Evolutionary conservation across 2,888 invertebrate genomes (phyloP).

Genomic region (Ophion ventricosus): DNA sequence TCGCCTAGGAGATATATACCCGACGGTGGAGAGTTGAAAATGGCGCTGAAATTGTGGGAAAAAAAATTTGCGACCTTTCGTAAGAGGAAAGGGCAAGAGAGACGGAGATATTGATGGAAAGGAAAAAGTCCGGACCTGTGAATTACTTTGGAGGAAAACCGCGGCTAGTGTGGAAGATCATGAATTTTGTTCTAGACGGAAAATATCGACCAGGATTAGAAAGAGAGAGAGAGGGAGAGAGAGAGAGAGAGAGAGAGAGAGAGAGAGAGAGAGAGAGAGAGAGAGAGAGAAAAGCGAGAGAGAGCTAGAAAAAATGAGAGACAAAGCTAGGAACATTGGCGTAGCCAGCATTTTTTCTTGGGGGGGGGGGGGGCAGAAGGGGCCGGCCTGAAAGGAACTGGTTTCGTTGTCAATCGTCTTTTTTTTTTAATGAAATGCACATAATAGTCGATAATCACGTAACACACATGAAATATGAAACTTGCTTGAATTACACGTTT

Average conservation of each 20-base stretch:
- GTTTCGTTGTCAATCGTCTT: too few species aligned
- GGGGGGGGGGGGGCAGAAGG: too few species aligned
- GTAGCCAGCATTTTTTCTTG: too few species aligned
- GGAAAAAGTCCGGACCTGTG: constrained; percentile 1
- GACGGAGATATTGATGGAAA: background rate
- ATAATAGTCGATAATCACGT: too few species aligned
- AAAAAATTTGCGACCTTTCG: constrained; percentile 50
- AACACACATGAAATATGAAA: too few species aligned
- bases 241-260: too few species aligned
- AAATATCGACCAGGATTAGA: constrained; percentile 18
- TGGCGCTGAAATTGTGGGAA: constrained; percentile 20
- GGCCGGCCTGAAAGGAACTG: too few species aligned
- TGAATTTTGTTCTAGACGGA: constrained; percentile 46
- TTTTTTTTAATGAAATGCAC: too few species aligned
- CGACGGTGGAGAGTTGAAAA: constrained; percentile 30
- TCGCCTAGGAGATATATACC: constrained; percentile 6
- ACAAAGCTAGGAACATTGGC: too few species aligned
- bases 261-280: too few species aligned
- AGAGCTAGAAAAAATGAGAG: too few species aligned
- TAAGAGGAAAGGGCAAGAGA: background rate
- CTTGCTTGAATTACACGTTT: too few species aligned
- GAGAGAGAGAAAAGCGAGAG: background rate
- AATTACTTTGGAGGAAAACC: constrained; percentile 36
- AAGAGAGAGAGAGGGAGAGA: constrained; percentile 5
- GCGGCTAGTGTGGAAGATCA: constrained; percentile 24